These are phyloP conservation scores for Cacoxenus indagator DNA, from an alignment of 2,888 invertebrate species.

Conservation along the genomic window DNA sequence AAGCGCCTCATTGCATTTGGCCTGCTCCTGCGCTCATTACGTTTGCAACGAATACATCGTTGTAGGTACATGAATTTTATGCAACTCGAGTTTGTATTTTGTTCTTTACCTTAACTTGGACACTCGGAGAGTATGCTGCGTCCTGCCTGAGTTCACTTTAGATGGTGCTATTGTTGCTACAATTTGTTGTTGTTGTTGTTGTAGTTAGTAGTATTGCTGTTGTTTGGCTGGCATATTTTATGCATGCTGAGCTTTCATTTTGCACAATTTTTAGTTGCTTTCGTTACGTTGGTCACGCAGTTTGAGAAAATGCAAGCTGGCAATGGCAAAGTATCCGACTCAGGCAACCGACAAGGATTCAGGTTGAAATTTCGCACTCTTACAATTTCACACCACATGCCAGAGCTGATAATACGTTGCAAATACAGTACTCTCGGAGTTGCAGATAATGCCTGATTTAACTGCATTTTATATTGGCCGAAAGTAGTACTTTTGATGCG, in stretches of 20 bases:
- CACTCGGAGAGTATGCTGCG: not conserved
- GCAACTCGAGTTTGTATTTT: not conserved
- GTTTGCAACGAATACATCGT: not conserved
- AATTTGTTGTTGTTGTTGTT: too few relatives aligned
- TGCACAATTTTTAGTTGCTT: not conserved
- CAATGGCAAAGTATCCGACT: too few relatives aligned
- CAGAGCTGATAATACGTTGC: too few relatives aligned
- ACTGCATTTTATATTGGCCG: constrained; percentile 2
- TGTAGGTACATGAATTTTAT: not conserved
- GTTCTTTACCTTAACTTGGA: not conserved
- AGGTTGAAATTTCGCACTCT: too few relatives aligned
- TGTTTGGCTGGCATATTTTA: constrained; percentile 15
- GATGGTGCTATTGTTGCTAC: not conserved
- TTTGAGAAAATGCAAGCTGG: too few relatives aligned
- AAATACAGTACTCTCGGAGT: not conserved
- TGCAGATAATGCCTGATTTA: not conserved
- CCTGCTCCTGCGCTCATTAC: not conserved
- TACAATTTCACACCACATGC: too few relatives aligned
- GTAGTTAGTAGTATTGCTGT: too few relatives aligned
- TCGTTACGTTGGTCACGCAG: constrained; percentile 11
- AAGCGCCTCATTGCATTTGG: not conserved
- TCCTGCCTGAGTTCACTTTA: not conserved
- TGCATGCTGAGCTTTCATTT: constrained; percentile 21
- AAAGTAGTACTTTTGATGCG: not conserved
- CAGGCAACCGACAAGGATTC: too few relatives aligned